Evolutionary conservation across 2,888 invertebrate genomes (phyloP).

Genomic region (Nephrotoma guestfalica): DNA sequence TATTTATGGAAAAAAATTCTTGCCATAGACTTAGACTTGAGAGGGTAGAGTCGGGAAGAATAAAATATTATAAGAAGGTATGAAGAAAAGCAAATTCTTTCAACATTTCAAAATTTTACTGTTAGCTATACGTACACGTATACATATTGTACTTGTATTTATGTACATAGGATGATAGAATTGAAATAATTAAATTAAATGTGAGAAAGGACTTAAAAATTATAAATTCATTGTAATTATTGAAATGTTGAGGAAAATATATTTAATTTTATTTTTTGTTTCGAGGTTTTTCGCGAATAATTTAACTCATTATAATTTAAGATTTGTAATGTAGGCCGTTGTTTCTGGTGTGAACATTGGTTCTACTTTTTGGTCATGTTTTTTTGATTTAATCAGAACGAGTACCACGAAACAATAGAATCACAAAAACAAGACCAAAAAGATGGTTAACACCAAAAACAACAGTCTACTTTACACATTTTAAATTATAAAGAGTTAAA

Average conservation of each 20-base stretch:
- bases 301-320: too few relatives aligned
- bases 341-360: too few relatives aligned
- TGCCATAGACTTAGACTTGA: background rate
- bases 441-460: background rate
- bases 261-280: too few relatives aligned
- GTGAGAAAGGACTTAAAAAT: background rate
- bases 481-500: background rate
- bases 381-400: too few relatives aligned
- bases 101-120: background rate
- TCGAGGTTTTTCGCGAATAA: too few relatives aligned
- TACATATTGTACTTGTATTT: background rate
- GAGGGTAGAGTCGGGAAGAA: background rate
- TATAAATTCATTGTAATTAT: background rate
- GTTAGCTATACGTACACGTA: background rate
- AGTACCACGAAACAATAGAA: background rate
- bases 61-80: background rate
- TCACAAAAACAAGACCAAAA: too few relatives aligned
- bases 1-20: background rate
- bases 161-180: background rate
- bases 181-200: background rate
- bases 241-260: background rate
- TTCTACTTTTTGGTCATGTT: too few relatives aligned
- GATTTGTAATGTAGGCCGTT: too few relatives aligned
- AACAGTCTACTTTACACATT: background rate
- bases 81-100: background rate